A percentile compares a stretch with the other conserved stretches of the same genome.
Evolutionary conservation across 2,888 invertebrate genomes (phyloP).

Genomic region (Drosophila formosana): DNA sequence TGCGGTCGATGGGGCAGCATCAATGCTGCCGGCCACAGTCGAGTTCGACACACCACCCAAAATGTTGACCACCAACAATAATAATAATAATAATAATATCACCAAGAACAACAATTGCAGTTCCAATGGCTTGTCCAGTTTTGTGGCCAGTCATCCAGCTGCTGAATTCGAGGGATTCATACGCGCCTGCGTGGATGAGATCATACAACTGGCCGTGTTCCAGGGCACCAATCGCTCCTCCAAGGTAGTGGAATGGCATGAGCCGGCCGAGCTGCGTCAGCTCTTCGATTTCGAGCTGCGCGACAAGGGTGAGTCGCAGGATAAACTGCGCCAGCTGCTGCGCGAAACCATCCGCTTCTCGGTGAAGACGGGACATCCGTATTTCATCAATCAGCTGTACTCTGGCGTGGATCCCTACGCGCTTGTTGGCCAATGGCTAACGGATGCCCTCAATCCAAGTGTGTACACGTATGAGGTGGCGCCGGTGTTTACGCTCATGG

Average conservation of each 20-base stretch:
- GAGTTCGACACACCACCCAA: constrained; percentile 1
- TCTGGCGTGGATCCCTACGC: constrained; percentile 94
- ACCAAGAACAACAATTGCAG: constrained; percentile 31
- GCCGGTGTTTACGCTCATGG: constrained; percentile 95
- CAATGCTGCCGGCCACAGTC: background rate
- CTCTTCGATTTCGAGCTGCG: constrained; percentile 89
- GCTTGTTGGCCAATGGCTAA: constrained; percentile 93
- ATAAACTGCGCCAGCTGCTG: constrained; percentile 88
- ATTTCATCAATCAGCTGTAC: constrained; percentile 95
- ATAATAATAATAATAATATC: constrained; percentile 23
- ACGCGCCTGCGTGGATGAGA: constrained; percentile 89
- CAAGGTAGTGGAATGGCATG: constrained; percentile 93
- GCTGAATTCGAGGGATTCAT: constrained; percentile 89
- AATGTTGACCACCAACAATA: constrained; percentile 34
- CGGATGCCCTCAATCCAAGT: constrained; percentile 93
- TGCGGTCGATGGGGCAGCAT: constrained; percentile 16
- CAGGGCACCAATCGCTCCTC: constrained; percentile 89
- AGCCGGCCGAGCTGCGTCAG: constrained; percentile 90
- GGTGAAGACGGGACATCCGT: constrained; percentile 95
- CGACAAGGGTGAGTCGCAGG: constrained; percentile 88
- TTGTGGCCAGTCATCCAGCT: constrained; percentile 87
- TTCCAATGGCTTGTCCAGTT: constrained; percentile 44
- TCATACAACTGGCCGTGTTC: constrained; percentile 91
- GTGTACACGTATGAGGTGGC: constrained; percentile 96
- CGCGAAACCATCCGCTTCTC: constrained; percentile 92